Base-by-base conservation (phyloP, 2,113 vertebrate genomes). In the Girardinichthys multiradiatus region DNA sequence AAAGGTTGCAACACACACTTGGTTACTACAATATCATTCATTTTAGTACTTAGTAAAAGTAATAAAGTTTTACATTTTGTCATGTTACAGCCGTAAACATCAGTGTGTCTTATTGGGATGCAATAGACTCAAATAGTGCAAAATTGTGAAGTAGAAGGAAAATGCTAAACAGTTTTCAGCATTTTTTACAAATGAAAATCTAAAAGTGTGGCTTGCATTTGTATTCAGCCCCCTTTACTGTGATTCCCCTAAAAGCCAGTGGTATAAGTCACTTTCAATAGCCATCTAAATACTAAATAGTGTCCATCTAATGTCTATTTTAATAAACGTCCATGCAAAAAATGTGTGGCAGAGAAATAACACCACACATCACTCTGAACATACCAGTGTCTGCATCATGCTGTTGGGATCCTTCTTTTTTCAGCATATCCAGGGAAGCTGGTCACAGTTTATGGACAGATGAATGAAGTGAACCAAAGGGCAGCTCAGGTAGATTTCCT, bases 11-110 rank as follows among this genome's bases (percentile, higher is more conserved):
- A 30, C 3, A 69, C 13, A 58, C 48, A 54, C 14, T 28, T 67
- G 62, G 21, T 60, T 31, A 58, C 13, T 51, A n/a, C 11, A 72
- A 74, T 57, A 67, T 62, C 10, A 42, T n/a, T 7, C n/a, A 57
- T 45, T 42, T 24, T 10, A 27, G 24, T 54, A 1, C 21, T 8
- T 54, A n/a, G 19, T 7, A 54, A 54, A 54, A 54, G 9, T 35
- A 54, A 10, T n/a, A 54, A 54, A 54, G 10, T 8, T n/a, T 54
- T 54, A 19, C 42, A 45, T 45, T 19, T 45, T 45, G 15, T 54
- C 24, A 24, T 24, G 8, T 54, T 9, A n/a, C 24, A 54, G 21
- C 48, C 48, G n/a, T 54, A 54, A 54, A 54, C 48, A 21, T 54
- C 17, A 19, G 2, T 54, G 8, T 54, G 21, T 54, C n/a, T 54